These are phyloP conservation scores for Menidia menidia DNA, from an alignment of 2,797 vertebrate species.

Conservation along the genomic window DNA sequence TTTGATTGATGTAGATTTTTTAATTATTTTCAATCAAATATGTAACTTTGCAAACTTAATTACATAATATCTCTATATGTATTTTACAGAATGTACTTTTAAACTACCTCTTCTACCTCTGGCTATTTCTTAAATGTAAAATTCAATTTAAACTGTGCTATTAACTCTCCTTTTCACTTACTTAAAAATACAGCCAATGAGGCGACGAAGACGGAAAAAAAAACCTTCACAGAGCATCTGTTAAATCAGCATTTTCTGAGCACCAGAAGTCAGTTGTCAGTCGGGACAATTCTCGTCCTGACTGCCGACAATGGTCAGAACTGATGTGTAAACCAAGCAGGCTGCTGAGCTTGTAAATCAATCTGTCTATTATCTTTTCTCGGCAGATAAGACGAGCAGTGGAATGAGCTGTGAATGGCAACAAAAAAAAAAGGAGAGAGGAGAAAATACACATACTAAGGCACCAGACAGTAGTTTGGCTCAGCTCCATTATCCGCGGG, in stretches of 20 bases:
- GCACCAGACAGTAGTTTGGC: conserved; percentile 25
- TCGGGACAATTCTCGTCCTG: conserved; percentile 55
- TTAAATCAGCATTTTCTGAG: conserved; percentile 21
- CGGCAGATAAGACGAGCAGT: conserved; percentile 71
- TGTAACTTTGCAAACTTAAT: too few species aligned
- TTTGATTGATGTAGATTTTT: not conserved
- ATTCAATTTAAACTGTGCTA: conserved; percentile 1
- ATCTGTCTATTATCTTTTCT: conserved; percentile 81
- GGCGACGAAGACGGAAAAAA: not conserved
- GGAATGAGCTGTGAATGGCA: conserved; percentile 64
- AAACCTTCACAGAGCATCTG: conserved; percentile 9
- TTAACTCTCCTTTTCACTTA: conserved; percentile 21
- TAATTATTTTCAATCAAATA: not conserved
- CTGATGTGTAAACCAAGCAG: conserved; percentile 73
- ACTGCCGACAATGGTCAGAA: conserved; percentile 57
- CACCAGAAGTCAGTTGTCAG: conserved; percentile 33
- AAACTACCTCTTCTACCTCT: not conserved
- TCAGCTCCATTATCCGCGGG: conserved; percentile 36
- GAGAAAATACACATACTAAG: conserved; percentile 14
- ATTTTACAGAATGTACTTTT: not conserved
- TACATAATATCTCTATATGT: too few species aligned
- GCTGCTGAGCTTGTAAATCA: conserved; percentile 77
- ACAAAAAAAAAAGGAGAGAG: conserved; percentile 18
- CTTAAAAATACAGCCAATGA: conserved; percentile 10
- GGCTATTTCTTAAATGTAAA: not conserved